Base-by-base conservation (phyloP, 2,797 vertebrate species). In the Xyrichtys novacula region DNA sequence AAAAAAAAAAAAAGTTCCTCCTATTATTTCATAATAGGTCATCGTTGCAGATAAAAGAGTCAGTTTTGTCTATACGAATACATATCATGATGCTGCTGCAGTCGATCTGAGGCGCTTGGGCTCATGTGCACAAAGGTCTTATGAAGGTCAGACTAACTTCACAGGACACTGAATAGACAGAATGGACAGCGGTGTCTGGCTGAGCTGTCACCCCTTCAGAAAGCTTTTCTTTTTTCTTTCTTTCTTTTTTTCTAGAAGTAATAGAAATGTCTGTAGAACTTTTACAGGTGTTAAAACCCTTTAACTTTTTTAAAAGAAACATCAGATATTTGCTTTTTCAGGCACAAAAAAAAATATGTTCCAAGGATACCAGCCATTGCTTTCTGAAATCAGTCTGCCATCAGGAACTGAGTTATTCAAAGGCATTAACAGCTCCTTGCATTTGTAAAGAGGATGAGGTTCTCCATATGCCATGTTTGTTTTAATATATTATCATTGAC, bases 361-460 rank as follows among this genome's bases (percentile, higher is more conserved):
- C 65, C 32, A 76, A 68, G 65, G 62, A 66, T 79, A 69, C 32
- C 23, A 38, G 5, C 6, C 23, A 17, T 58, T 74, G 56, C 44
- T 58, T 31, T 62, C 16, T 8, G 23, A 68, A 53, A 58, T n/a
- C 29, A 8, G 22, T 26, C 16, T 19, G n/a, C 23, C 3, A 1
- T 38, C 42, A 43, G 3, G n/a, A 40, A 40, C 17, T 16, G 36
- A 39, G 16, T 17, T 6, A 39, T 6, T 69, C 29, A n/a, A 1
- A 14, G 42, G 2, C 40, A 5, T 53, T 26, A 29, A 26, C 10
- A 38, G 47, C 4, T 48, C 15, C 28, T 7, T 9, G 43, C 36
- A 14, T 28, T 11, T 2, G 6, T 14, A 1, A 48, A 26, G 1
- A 54, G 57, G 38, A 46, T 34, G 14, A 47, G 20, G 19, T 66